phyloP scores from a whole-genome alignment of 2,888 invertebrate genomes.

The Myathropa florea region DNA sequence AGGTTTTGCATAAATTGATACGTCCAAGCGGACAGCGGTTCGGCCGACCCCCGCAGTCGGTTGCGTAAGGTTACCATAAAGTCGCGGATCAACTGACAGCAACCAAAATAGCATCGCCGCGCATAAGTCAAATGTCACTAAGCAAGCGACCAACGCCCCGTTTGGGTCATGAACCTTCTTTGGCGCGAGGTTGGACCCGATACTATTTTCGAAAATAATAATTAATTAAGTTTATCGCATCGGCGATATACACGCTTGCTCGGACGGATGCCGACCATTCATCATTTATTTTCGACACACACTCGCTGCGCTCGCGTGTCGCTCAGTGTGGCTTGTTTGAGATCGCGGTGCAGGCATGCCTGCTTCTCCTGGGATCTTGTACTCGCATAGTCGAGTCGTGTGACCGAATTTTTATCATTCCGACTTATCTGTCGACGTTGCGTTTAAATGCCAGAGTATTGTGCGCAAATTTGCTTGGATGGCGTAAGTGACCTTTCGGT shows the following conservation, averaged over 20 bases:
- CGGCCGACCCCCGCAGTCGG: neutral
- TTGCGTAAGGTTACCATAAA: constrained; percentile 40
- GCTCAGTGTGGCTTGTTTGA: neutral
- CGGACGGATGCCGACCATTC: neutral
- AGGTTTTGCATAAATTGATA: neutral
- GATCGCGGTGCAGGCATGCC: neutral
- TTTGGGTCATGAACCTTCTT: constrained; percentile 52
- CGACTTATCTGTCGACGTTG: neutral
- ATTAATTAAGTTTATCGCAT: constrained; percentile 49
- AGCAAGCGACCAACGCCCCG: constrained; percentile 49
- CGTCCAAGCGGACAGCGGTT: neutral
- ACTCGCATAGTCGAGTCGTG: neutral
- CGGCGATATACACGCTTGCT: constrained; percentile 12
- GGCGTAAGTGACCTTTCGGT: neutral
- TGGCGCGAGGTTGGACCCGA: constrained; percentile 5
- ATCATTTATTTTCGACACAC: constrained; percentile 23
- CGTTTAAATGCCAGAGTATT: neutral
- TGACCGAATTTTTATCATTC: neutral
- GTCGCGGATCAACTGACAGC: constrained; percentile 23
- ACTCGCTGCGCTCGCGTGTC: neutral
- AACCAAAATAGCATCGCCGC: constrained; percentile 19
- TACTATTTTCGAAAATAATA: neutral
- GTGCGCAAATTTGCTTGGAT: neutral
- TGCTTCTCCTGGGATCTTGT: neutral
- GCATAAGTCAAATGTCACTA: constrained; percentile 51